These are phyloP conservation scores for Zalophus californianus DNA, from an alignment of 2,797 vertebrate genomes.

Conservation along the genomic window DNA sequence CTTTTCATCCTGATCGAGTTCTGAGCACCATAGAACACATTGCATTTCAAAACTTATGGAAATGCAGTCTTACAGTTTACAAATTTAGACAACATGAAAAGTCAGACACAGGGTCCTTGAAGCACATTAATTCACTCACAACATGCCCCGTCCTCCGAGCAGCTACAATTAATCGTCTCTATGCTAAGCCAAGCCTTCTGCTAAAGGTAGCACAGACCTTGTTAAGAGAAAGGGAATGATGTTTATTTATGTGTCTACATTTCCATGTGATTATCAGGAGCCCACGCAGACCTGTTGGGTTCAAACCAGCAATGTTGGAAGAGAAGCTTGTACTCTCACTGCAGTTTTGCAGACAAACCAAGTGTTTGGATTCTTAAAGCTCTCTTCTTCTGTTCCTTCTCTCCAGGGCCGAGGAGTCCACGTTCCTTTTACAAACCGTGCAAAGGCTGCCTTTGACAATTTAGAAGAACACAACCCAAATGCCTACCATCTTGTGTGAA, in stretches of 20 bases:
- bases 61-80: slow-evolving; percentile 73
- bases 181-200: slow-evolving; percentile 58
- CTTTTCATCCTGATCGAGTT: slow-evolving; percentile 79
- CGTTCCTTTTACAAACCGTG: neutral
- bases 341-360: neutral
- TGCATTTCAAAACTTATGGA: slow-evolving; percentile 81
- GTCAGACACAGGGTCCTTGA: slow-evolving; percentile 56
- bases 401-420: neutral
- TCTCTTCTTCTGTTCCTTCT: neutral
- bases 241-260: slow-evolving; percentile 75
- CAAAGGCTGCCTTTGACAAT: neutral
- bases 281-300: slow-evolving; percentile 3
- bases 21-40: slow-evolving; percentile 45
- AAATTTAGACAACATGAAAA: slow-evolving; percentile 77
- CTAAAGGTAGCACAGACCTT: slow-evolving; percentile 66
- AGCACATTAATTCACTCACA: slow-evolving; percentile 73
- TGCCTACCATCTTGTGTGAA: neutral
- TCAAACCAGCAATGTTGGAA: neutral
- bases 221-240: slow-evolving; percentile 61
- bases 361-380: neutral
- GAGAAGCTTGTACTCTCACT: neutral
- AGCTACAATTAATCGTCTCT: slow-evolving; percentile 65
- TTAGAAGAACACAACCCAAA: neutral
- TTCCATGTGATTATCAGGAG: slow-evolving; percentile 65
- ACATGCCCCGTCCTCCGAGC: slow-evolving; percentile 3